Base-by-base conservation (phyloP, 2,888 invertebrate species). In the Ormyrus rosae region DNA sequence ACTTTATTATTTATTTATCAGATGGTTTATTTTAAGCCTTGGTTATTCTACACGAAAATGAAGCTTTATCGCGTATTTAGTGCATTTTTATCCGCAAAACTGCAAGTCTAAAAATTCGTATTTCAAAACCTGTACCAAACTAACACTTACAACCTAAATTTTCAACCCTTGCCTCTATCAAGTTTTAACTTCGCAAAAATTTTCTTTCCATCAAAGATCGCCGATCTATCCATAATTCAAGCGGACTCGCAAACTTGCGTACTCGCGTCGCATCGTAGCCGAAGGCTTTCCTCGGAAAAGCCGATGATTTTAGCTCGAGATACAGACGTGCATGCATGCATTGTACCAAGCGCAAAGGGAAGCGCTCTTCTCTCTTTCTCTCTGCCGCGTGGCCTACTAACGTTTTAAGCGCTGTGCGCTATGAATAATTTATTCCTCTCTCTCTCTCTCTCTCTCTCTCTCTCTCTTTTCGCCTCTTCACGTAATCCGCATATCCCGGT, bases 391-490 rank as follows among this genome's bases (percentile, higher is more conserved):
- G 76, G 82, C 78, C 77, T 70, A 78, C 77, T 81, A 79, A 83
- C 80, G 72, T 81, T 82, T 78, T 51, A 64, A 55, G 65, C 80
- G 50, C 11, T 11, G 48, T 76, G 73, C 63, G 84, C 83, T 82
- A 78, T 81, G 75, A 83, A 82, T 84, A 81, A 78, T 83, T 83
- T 81, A 82, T 72, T 61, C 60, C 11, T 34, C 11, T 51, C 60
- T 56, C 61, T 8, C 50, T 58, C 69, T 46, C 60, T 56, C 61
- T 8, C 50, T 58, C 69, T 46, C 60, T 56, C 61, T 8, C 50
- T 58, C 69, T 46, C 48, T 46, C 73, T 9, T 46, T 50, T 34
- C 61, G 13, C 53, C 6, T 13, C 11, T 50, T 56, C 71, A 5
- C 34, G 11, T 11, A 19, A 65, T 19, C 10, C 34, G 11, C 34